Percentiles rank a stretch among this genome's conserved stretches.
Evolutionary conservation across 35 echinoderm and acorn worm genomes (phyloP).

Genomic region (Strongylocentrotus purpuratus): DNA sequence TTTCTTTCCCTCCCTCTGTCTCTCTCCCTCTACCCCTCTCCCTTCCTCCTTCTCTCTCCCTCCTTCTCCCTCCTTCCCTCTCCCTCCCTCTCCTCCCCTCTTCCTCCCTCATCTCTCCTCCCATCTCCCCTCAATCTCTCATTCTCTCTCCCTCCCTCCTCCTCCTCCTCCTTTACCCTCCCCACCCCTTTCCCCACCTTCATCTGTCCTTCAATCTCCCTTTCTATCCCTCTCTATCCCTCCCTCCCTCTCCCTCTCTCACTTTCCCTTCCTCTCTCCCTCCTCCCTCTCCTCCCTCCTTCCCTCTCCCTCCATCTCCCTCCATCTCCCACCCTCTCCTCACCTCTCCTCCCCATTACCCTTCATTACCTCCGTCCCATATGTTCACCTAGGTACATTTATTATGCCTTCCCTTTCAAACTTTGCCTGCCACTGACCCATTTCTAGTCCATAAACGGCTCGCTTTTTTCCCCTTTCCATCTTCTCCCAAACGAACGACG

Average conservation of each 20-base stretch:
- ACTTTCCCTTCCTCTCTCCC: not conserved
- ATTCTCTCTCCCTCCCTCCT: not conserved
- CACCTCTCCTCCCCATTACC: not conserved
- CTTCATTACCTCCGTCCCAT: not conserved
- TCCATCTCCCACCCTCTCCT: not conserved
- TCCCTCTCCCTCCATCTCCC: not conserved
- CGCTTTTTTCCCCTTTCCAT: not conserved
- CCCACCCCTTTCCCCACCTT: not conserved
- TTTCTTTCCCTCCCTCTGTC: no score
- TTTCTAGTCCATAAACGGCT: not conserved
- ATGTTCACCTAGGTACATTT: not conserved
- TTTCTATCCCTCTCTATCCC: not conserved
- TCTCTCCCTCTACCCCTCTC: no score
- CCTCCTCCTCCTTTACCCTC: not conserved
- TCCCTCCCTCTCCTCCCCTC: not conserved
- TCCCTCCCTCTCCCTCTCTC: not conserved
- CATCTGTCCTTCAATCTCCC: not conserved
- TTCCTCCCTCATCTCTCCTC: not conserved
- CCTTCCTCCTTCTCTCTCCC: no score
- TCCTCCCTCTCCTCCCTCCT: not conserved
- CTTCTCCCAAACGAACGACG: not conserved
- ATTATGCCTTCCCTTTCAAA: not conserved
- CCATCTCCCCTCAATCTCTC: not conserved
- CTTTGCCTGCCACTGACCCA: constrained; percentile 7
- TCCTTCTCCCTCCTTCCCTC: not conserved